Base-by-base conservation (phyloP, 2,888 invertebrate genomes). In the Aphodius granarius region DNA sequence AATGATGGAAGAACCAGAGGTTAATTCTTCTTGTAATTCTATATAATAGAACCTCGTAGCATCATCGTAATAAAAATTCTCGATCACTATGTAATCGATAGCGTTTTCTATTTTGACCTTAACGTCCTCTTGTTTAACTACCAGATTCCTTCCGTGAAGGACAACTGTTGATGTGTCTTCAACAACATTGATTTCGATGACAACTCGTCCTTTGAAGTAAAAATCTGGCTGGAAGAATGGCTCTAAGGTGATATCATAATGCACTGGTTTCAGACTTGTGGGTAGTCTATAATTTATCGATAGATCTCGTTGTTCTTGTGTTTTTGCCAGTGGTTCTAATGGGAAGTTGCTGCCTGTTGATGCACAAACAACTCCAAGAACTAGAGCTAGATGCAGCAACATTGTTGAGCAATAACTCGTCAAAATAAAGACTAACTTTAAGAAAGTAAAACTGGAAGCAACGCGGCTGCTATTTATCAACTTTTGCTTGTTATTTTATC, bases 161-260 rank as follows among this genome's bases (percentile, higher is more conserved):
- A 72, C 77, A 19, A 81, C 78, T 15, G 72, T 71, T n/a, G 70
- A 64, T 0, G 79, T 77, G 16, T 72, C 21, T 65, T 73, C 71
- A 5, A 72, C 15, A 4, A 78, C 75, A 43, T 43, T 19, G 5
- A 78, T 73, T 21, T 70, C 20, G 4, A 81, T 80, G 9, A 64
- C 71, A 6, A 79, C 73, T 22, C 71, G 63, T 22, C 81, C 81
- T 17, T 68, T 23, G 73, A 80, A 81, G 9, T 15, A 63, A 68
- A 77, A 75, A 20, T 21, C 19, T 18, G 70, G 64, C 3, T 74
- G 18, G 9, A 78, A 76, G 68, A 72, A 20, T 9, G 79, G 78
- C 75, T 78, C 78, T 21, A 81, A 63, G 1, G 75, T 77, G 21
- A 81, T 63, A 18, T 76, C 77, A 66, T 81, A 81, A 68, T 73